phyloP scores from a whole-genome alignment of 2,888 invertebrate species.

The Andrena camellia region DNA sequence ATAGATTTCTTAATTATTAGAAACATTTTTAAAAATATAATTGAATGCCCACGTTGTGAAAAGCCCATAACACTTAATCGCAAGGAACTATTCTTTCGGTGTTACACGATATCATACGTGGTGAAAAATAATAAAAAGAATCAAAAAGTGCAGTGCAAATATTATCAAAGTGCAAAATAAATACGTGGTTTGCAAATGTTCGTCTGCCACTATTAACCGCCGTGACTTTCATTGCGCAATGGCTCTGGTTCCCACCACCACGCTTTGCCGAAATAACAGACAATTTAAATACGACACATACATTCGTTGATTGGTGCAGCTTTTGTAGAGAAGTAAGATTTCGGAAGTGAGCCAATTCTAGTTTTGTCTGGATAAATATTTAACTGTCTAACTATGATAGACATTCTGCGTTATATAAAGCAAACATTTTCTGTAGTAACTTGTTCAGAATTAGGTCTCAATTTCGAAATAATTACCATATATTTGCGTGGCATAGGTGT shows the following conservation, averaged over 20 bases:
- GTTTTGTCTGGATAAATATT: not conserved
- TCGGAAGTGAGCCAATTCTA: not conserved
- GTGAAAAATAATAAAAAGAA: not conserved
- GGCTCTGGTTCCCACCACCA: too few relatives aligned
- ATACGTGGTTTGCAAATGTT: not conserved
- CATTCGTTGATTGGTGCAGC: not conserved
- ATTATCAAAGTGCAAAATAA: not conserved
- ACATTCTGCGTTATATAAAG: too few relatives aligned
- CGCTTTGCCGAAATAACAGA: not conserved
- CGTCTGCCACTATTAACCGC: not conserved
- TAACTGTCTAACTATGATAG: too few relatives aligned
- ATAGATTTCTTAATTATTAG: too few relatives aligned
- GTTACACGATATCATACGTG: too few relatives aligned
- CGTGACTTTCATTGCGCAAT: too few relatives aligned
- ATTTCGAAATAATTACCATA: not conserved
- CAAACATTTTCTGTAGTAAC: too few relatives aligned
- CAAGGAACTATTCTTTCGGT: too few relatives aligned
- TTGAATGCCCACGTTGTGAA: too few relatives aligned
- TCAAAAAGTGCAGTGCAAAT: not conserved
- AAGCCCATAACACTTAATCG: too few relatives aligned
- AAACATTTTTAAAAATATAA: too few relatives aligned
- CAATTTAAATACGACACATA: not conserved
- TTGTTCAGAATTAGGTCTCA: too few relatives aligned
- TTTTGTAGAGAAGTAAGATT: constrained; percentile 14
- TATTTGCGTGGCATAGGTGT: not conserved